phyloP scores from a whole-genome alignment of 2,888 invertebrate genomes.

The Xestia sexstrigata region DNA sequence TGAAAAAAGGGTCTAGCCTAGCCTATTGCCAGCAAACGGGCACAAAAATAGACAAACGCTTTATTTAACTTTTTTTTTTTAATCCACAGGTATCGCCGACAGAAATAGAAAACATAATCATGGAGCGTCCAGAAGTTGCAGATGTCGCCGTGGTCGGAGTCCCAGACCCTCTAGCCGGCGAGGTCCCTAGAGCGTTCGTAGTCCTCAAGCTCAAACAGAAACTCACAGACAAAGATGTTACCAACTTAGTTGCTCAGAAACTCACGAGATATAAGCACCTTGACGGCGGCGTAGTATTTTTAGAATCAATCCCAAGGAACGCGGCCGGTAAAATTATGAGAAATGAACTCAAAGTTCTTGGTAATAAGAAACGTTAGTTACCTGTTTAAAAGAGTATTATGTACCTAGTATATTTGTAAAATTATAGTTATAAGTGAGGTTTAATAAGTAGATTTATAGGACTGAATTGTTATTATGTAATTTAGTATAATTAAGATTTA shows the following conservation, averaged over 20 bases:
- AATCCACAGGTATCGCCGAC: slow-evolving; percentile 95
- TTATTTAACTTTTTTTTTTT: background rate
- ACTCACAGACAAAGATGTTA: slow-evolving; percentile 90
- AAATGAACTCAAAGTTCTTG: slow-evolving; percentile 91
- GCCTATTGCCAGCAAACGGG: background rate
- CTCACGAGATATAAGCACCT: slow-evolving; percentile 94
- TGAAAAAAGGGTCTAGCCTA: background rate
- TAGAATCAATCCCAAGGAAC: slow-evolving; percentile 93
- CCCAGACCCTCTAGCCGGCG: slow-evolving; percentile 93
- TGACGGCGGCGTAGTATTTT: slow-evolving; percentile 93
- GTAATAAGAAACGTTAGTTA: slow-evolving; percentile 68
- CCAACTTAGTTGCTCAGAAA: slow-evolving; percentile 91
- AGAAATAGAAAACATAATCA: slow-evolving; percentile 94
- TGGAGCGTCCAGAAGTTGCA: slow-evolving; percentile 93
- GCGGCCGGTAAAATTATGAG: slow-evolving; percentile 94
- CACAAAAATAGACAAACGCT: background rate
- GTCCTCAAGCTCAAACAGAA: slow-evolving; percentile 91
- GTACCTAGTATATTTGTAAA: slow-evolving; percentile 66
- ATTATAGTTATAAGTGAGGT: slow-evolving; percentile 58
- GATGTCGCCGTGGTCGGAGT: slow-evolving; percentile 96
- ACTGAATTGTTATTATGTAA: slow-evolving; percentile 61
- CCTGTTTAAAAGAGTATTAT: slow-evolving; percentile 52
- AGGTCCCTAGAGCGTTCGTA: slow-evolving; percentile 94
- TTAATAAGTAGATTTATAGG: slow-evolving; percentile 63
- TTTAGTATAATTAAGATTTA: slow-evolving; percentile 61